Base-by-base conservation (phyloP, 2,888 invertebrate genomes). In the Cryptocheilus praepositus region DNA sequence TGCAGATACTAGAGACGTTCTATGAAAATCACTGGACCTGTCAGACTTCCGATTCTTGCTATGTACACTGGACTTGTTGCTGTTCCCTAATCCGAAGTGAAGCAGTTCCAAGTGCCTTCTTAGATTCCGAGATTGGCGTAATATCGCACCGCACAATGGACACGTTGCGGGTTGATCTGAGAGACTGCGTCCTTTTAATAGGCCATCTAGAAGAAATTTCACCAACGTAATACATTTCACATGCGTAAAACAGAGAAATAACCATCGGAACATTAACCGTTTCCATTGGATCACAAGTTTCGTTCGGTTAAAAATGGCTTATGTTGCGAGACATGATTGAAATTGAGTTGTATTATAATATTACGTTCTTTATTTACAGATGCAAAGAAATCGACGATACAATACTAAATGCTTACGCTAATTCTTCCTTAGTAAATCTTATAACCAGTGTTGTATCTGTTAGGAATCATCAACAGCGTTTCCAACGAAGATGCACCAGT, bases 101-200 rank as follows among this genome's bases (percentile, higher is more conserved):
- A 86, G 75, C 3, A 87, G 79, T 65, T 87, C 91, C 80, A 92
- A 89, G 84, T 92, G 92, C 69, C 92, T 89, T 60, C 91, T 87
- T 71, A 92, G 86, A 79, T 92, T 92, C 76, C 92, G 88, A 13
- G 92, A 91, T 81, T 92, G 91, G 61, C 91, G 89, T 51, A 92
- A 89, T 70, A 91, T 90, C 62, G 91, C 91, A 73, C 91, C 91
- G 77, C 92, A 92, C 70, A 92, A 88, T 49, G 92, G 91, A 85
- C 92, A 92, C 36, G 90, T 90, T 28, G 91, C 91, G 56, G 92
- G 92, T 83, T 91, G 91, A 86, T 92, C 92, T 16, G 92, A 92
- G 83, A 91, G 90, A 55, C 91, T 91, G 76, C 91, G 89, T 68
- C 89, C 89, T 76, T 91, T 90, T 28, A 90, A 89, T 78, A 90